Percentiles rank a stretch among this genome's conserved stretches.
Conservation (phyloP, 2,888 invertebrate species). For the Gandaritis pyraliata region DNA sequence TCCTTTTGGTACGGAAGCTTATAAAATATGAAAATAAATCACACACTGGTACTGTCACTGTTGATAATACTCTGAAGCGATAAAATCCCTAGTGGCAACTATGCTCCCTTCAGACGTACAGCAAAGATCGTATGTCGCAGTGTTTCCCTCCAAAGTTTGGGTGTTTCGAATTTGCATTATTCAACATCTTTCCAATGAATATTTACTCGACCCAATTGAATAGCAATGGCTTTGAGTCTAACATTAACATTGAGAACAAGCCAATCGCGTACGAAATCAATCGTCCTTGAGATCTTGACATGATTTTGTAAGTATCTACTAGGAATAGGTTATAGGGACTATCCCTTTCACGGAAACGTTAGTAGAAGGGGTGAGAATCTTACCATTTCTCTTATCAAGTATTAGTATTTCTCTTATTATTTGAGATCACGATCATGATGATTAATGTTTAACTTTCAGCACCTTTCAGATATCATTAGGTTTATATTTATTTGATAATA, state of each 20-base stretch:
- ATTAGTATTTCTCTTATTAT: too few relatives aligned
- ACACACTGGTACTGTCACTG: constrained; percentile 8
- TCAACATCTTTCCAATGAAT: constrained; percentile 59
- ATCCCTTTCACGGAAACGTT: constrained; percentile 24
- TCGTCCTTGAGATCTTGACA: constrained; percentile 41
- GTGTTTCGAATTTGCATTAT: constrained; percentile 59
- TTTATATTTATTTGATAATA: too few relatives aligned
- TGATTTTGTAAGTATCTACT: constrained; percentile 26
- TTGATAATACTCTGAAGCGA: constrained; percentile 17
- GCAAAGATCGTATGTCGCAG: constrained; percentile 51
- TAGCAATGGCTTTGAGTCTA: constrained; percentile 54
- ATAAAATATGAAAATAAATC: too few relatives aligned
- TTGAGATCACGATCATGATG: not conserved
- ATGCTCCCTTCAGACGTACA: constrained; percentile 32
- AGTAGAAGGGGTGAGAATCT: not conserved
- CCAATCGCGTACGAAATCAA: constrained; percentile 43
- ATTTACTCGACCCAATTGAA: constrained; percentile 59
- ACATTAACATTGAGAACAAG: constrained; percentile 45
- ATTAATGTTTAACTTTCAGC: too few relatives aligned
- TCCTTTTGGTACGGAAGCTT: too few relatives aligned
- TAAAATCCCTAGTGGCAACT: constrained; percentile 15
- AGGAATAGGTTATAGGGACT: constrained; percentile 7
- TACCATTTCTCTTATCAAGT: not conserved
- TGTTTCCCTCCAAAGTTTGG: constrained; percentile 51
- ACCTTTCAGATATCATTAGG: too few relatives aligned